phyloP scores from a whole-genome alignment of 2,797 vertebrate species.

The Mormyrus hasselquistii region DNA sequence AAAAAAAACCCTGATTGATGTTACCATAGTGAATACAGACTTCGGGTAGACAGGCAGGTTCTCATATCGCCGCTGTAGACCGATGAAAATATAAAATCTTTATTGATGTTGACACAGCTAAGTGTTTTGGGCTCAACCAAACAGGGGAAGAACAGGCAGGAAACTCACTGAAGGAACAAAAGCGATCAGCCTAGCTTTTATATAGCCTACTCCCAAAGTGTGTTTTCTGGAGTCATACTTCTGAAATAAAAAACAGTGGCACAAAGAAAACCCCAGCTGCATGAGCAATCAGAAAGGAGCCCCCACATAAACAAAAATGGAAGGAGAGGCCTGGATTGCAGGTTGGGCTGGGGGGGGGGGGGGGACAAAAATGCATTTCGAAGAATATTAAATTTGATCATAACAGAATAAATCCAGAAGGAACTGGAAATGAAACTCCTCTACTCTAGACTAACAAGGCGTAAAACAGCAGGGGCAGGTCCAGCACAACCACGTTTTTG shows the following conservation, averaged over 20 bases:
- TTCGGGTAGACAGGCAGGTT: not conserved
- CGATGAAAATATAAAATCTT: not conserved
- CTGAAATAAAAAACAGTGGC: not conserved
- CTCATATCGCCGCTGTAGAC: not conserved
- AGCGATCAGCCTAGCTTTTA: not conserved
- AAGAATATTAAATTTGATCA: not conserved
- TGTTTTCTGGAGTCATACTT: not conserved
- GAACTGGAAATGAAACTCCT: not conserved
- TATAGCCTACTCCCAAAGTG: not conserved
- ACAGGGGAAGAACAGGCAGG: not conserved
- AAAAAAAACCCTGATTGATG: not conserved
- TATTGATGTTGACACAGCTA: conserved; percentile 1
- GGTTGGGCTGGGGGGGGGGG: not conserved
- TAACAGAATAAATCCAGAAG: not conserved
- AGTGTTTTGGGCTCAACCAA: not conserved
- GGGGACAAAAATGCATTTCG: not conserved
- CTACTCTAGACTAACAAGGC: not conserved
- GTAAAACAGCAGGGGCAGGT: not conserved
- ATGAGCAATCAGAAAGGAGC: not conserved
- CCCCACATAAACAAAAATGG: not conserved
- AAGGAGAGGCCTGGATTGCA: not conserved
- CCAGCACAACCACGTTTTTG: not conserved
- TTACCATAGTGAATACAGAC: not conserved
- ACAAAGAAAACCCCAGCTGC: not conserved
- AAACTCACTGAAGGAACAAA: not conserved